Percentiles rank a stretch among this genome's conserved stretches.
These are phyloP conservation scores for Scyliorhinus canicula DNA, from an alignment of 2,797 vertebrate species.

Conservation along the genomic window DNA sequence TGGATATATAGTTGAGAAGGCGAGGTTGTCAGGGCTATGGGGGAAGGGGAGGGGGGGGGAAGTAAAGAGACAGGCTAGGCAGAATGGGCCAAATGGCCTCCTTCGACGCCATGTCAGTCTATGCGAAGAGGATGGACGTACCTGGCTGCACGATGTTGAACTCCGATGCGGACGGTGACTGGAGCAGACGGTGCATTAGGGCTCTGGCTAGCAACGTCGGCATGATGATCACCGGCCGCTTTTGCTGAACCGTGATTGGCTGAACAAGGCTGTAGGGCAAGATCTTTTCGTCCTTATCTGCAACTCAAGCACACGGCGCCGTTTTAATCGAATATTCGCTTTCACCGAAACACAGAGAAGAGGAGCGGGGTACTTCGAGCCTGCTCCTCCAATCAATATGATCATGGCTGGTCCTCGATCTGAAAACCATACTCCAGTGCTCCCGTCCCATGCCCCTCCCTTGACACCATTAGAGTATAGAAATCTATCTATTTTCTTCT, in stretches of 20 bases:
- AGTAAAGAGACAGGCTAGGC: background rate
- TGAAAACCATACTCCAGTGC: too few species aligned
- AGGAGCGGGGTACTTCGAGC: too few species aligned
- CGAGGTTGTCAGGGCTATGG: background rate
- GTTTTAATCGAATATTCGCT: background rate
- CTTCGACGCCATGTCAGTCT: too few species aligned
- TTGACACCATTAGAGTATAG: too few species aligned
- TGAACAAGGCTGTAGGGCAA: conserved; percentile 80
- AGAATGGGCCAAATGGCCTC: background rate
- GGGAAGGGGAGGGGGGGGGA: background rate
- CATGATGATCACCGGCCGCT: conserved; percentile 76
- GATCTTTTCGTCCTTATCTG: conserved; percentile 65
- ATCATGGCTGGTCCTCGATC: too few species aligned
- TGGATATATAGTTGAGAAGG: too few species aligned
- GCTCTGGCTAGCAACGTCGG: conserved; percentile 71
- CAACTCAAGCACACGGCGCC: conserved; percentile 36
- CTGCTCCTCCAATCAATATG: too few species aligned
- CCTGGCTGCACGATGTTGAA: background rate
- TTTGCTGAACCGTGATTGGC: conserved; percentile 61
- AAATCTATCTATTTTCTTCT: too few species aligned
- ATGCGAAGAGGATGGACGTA: background rate
- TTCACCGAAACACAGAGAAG: background rate
- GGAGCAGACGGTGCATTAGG: conserved; percentile 80
- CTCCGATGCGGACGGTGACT: conserved; percentile 50
- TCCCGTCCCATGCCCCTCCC: too few species aligned